phyloP scores from a whole-genome alignment of 2,113 vertebrate species.

The Pseudopodoces humilis region DNA sequence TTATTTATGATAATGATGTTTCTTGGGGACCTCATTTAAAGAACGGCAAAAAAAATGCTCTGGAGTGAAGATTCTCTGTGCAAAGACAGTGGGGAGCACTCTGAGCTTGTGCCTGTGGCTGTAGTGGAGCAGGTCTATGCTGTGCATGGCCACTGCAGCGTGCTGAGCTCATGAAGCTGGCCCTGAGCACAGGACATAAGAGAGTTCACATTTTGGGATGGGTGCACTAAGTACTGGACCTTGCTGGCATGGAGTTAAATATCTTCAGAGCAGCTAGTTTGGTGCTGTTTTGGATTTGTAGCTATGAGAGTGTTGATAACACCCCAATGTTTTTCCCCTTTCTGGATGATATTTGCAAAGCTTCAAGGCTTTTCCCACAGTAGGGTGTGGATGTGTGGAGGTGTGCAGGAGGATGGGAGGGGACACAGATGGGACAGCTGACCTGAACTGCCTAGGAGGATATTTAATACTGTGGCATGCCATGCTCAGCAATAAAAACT shows the following conservation, averaged over 20 bases:
- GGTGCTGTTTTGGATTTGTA: neutral
- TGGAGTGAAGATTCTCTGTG: neutral
- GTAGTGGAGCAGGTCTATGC: neutral
- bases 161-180: neutral
- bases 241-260: neutral
- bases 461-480: neutral
- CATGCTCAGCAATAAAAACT: neutral
- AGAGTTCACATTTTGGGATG: neutral
- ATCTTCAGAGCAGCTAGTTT: neutral
- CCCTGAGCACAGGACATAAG: neutral
- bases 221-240: neutral
- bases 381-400: neutral
- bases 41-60: neutral
- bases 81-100: neutral
- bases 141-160: fast-evolving
- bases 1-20: neutral
- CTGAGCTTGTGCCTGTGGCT: neutral
- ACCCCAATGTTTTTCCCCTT: fast-evolving
- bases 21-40: neutral
- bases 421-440: neutral
- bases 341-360: neutral
- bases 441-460: neutral
- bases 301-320: neutral
- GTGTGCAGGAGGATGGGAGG: neutral
- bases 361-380: neutral